A percentile compares a stretch with the other conserved stretches of the same genome.
These are phyloP conservation scores for Caenorhabditis elegans DNA, from an alignment of 1,140 invertebrate species.

Conservation along the genomic window DNA sequence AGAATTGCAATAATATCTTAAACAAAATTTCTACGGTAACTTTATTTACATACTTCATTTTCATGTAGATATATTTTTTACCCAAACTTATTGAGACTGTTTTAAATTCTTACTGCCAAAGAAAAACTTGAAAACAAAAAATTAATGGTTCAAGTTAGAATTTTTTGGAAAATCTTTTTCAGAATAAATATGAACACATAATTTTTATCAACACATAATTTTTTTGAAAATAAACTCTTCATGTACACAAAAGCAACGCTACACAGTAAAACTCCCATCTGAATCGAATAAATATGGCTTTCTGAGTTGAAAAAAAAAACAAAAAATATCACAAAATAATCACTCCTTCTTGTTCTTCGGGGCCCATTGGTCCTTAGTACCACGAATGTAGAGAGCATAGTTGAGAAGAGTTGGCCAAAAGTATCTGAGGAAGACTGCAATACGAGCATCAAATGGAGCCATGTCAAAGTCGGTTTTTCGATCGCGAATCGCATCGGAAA, in stretches of 20 bases:
- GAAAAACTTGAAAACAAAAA: too few relatives aligned
- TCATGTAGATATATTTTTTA: too few relatives aligned
- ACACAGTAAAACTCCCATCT: not conserved
- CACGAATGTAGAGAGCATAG: slow-evolving; percentile 40
- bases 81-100: too few relatives aligned
- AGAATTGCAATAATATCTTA: too few relatives aligned
- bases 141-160: too few relatives aligned
- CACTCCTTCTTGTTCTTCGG: slow-evolving; percentile 3
- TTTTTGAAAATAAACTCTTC: too few relatives aligned
- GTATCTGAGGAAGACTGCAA: slow-evolving; percentile 45
- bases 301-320: too few relatives aligned
- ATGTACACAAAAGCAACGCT: not conserved
- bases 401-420: slow-evolving; percentile 45
- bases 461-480: slow-evolving; percentile 44
- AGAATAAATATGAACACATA: too few relatives aligned
- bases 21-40: too few relatives aligned
- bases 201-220: too few relatives aligned
- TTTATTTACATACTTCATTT: not conserved
- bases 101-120: too few relatives aligned
- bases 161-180: too few relatives aligned
- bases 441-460: slow-evolving; percentile 31
- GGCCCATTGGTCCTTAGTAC: slow-evolving; percentile 34
- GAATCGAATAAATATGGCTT: not conserved
- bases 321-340: not conserved
- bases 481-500: slow-evolving; percentile 21